Evolutionary conservation across 2,888 invertebrate species (phyloP).

Genomic region (Eupeodes luniger): DNA sequence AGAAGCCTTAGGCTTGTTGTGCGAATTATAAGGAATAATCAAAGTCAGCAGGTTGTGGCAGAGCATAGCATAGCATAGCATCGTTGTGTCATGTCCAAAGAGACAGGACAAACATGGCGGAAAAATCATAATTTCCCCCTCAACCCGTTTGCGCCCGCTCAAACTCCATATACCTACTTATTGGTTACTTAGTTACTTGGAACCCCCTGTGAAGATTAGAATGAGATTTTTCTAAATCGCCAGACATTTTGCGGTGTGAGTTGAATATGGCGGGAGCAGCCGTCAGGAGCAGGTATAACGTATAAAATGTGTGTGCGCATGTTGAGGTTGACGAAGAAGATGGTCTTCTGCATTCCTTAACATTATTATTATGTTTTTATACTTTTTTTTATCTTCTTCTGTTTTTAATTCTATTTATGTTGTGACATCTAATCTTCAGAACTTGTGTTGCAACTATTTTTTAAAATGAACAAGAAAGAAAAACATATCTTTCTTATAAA

Average conservation of each 20-base stretch:
- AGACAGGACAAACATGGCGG: slow-evolving; percentile 71
- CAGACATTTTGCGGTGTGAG: slow-evolving; percentile 50
- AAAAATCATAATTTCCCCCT: slow-evolving; percentile 69
- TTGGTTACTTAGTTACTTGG: slow-evolving; percentile 8
- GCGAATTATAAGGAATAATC: slow-evolving; percentile 70
- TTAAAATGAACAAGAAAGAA: background rate
- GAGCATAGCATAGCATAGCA: slow-evolving; percentile 44
- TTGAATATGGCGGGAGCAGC: background rate
- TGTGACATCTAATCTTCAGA: slow-evolving; percentile 74
- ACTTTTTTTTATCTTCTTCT: background rate
- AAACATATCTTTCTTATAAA: background rate
- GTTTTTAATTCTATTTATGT: slow-evolving; percentile 59
- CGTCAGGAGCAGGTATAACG: background rate
- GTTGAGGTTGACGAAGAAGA: slow-evolving; percentile 10
- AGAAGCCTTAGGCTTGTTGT: slow-evolving; percentile 54
- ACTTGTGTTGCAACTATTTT: slow-evolving; percentile 69
- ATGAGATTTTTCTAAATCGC: slow-evolving; percentile 71
- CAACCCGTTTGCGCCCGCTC: background rate
- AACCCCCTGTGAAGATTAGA: slow-evolving; percentile 72
- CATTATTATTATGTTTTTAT: slow-evolving; percentile 4
- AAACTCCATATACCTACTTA: background rate
- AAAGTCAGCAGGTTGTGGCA: slow-evolving; percentile 59
- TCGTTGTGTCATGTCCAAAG: slow-evolving; percentile 72
- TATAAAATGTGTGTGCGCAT: background rate
- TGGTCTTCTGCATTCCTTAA: slow-evolving; percentile 67